Conservation (phyloP, 2,888 invertebrate species). For the Conomelus anceps region DNA sequence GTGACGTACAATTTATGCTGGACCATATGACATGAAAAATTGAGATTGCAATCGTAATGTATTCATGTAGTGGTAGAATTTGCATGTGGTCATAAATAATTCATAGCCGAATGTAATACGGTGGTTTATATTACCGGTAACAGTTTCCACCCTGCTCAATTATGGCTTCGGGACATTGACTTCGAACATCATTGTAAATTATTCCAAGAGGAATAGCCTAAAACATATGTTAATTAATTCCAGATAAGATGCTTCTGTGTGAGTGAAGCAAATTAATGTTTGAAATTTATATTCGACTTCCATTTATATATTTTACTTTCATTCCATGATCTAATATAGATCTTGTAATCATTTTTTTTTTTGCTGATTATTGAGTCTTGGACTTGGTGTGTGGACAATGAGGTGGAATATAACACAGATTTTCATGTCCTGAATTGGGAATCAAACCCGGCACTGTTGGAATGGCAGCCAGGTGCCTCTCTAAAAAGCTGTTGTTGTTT, state of each 20-base stretch:
- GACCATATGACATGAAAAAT: neutral
- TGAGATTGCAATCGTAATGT: neutral
- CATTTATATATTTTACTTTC: neutral
- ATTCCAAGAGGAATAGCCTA: neutral
- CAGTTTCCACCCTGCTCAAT: neutral
- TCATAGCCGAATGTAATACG: neutral
- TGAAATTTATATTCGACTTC: neutral
- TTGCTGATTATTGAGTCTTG: too few species aligned
- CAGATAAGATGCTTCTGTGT: neutral
- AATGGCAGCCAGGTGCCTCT: too few species aligned
- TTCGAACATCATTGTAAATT: neutral
- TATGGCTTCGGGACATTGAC: neutral
- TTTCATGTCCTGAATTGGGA: too few species aligned
- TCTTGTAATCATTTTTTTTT: too few species aligned
- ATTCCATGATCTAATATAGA: too few species aligned
- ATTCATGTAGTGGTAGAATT: neutral
- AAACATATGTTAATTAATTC: neutral
- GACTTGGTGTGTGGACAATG: too few species aligned
- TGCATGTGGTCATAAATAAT: neutral
- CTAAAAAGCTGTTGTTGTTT: too few species aligned
- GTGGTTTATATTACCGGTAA: neutral
- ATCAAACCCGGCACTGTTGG: too few species aligned
- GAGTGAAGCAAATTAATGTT: neutral
- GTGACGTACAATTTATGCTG: neutral
- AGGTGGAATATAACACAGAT: too few species aligned